Evolutionary conservation across 2,888 invertebrate species (phyloP), one percentile per base, ranked within the genome.

Genomic region (Panzeria rudis): DNA sequence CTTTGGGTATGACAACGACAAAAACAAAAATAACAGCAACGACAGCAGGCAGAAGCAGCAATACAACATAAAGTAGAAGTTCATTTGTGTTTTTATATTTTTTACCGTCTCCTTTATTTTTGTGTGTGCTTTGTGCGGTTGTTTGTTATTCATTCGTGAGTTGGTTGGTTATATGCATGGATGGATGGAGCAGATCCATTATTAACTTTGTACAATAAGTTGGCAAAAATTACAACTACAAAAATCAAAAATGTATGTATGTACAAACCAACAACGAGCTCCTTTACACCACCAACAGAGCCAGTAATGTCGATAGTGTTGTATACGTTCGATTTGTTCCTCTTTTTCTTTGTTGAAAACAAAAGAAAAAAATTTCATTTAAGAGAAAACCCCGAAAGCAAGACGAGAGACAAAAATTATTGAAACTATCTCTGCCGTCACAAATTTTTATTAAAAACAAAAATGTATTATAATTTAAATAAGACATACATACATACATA

Each of bases 61-160:
- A 71, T 41, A 38, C 78, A 85, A 69, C 73, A 79, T 78, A 75
- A 82, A 85, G 75, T 71, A 85, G 81, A 81, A 77, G 77, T 82
- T 82, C 71, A 75, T 71, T 82, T 77, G 29, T 71, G 38, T 83
- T 68, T 72, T 75, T 68, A 69, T 83, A n/a, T n/a, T n/a, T 68
- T 72, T 75, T 73, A 69, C 68, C 68, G 47, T 64, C 29, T 68
- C 17, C 25, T 41, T 44, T 66, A 32, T 61, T 79, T 73, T 50
- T 66, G 32, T 66, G 54, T 52, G 44, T 47, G 20, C 62, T 72
- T 47, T 76, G 66, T 84, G 61, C 66, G 41, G 64, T 71, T 71
- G 84, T 69, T 69, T 75, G 54, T 72, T 77, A 68, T 59, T 62
- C 20, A 35, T 73, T 78, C 68, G 62, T 73, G 54, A 61, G 77